Evolutionary conservation across 1,140 invertebrate genomes (phyloP), one percentile per base, ranked within the genome.

Genomic region (Oreohelix idahoensis): DNA sequence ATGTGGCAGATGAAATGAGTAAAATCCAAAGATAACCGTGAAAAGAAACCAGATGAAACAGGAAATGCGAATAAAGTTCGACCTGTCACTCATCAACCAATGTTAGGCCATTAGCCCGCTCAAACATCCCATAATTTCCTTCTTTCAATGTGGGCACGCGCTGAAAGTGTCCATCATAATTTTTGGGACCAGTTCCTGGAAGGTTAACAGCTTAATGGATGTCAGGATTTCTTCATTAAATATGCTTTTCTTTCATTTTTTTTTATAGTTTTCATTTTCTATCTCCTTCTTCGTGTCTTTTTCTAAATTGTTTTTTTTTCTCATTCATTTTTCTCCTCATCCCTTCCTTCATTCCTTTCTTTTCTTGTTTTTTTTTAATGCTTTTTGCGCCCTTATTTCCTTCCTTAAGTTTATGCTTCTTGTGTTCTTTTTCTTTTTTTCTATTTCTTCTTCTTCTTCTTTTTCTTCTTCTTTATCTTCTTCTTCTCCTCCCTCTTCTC

Each of bases 191-290:
- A 42, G 38, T 17, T 74, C 36, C 13, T 39, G n/a, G n/a, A 66
- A 35, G 63, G 63, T 32, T 66, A 66, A 29, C 8, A 66, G 17
- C 63, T 66, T 32, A 66, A 66, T 66, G 63, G 63, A 66, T 35
- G 63, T 39, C 71, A 29, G 38, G 26, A 11, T 74, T 49, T 15
- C 32, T 49, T 74, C 26, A 39, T 39, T 42, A 26, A 42, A 42
- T 49, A 42, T 32, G 2, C 42, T 79, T 38, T 38, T 38, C 77
- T 38, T 58, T n/a, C 4, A 13, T 20, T 32, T 69, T 36, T 80
- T 39, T 45, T 51, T 69, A 35, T 70, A 23, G 10, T 70, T 80
- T 49, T 80, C 45, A 35, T 42, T 70, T 35, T 66, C 35, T 29
- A 38, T 29, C 26, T 73, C 70, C 17, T 26, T 42, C 8, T 73